Base-by-base conservation (phyloP, 2,888 invertebrate genomes). In the Drosophila sordidapex region DNA sequence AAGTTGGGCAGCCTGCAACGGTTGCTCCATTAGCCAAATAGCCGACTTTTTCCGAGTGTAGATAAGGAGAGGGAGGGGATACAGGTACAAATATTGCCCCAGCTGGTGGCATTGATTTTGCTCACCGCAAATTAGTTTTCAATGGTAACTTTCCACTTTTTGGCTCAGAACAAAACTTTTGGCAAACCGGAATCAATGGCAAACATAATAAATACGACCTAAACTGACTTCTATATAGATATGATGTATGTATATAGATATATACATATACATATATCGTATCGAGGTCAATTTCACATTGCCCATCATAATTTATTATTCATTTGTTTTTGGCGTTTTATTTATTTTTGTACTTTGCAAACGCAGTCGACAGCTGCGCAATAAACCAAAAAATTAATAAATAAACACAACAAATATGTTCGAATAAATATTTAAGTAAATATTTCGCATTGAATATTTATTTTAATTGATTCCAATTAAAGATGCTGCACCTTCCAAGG, bases 121-220 rank as follows among this genome's bases (percentile, higher is more conserved):
- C 64, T 64, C 31, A 59, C 83, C 86, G 57, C 83, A 84, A 84
- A 85, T 84, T 80, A 80, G 77, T 85, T 83, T 85, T 74, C 67
- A 82, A 70, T 74, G 69, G 53, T 60, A n/a, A 65, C 48, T 53
- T 31, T 40, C 27, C 64, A 36, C 29, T 43, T 57, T 56, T 51
- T 31, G 49, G 48, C 53, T 54, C 4, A 40, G 4, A 53, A 59
- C 61, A 25, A 15, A 46, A 46, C 43, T 43, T 75, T 57, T 31
- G 65, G 61, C 58, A 54, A 58, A 31, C 68, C 64, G 58, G 48
- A 57, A 70, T 56, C 60, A 36, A 52, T 67, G 57, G 27, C 29
- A 58, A 46, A 66, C 79, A 83, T 73, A 82, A 83, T 80, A 75
- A 79, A 82, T 83, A 72, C 60, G 61, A 56, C 59, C 62, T 74